Conservation (phyloP, 2,113 vertebrate genomes). For the Ciconia boyciana region DNA sequence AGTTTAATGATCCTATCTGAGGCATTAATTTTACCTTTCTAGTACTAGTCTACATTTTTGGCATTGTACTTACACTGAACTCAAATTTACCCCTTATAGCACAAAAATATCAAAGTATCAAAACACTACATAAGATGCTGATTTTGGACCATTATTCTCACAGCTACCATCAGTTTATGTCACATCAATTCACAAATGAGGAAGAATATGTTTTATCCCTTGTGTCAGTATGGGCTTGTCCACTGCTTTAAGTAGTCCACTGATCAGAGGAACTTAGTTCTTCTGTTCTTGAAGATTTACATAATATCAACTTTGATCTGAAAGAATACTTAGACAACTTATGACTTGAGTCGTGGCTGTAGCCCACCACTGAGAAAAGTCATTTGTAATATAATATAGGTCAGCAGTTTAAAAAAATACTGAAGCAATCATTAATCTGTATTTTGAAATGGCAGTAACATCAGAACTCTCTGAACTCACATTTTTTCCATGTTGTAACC, state of each 20-base stretch:
- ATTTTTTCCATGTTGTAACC: neutral
- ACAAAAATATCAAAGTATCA: neutral
- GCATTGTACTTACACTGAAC: neutral
- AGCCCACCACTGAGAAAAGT: neutral
- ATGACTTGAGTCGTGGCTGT: neutral
- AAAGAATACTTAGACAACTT: neutral
- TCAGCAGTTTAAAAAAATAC: neutral
- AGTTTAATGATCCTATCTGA: neutral
- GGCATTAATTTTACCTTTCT: neutral
- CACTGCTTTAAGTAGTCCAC: neutral
- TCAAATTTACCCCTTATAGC: neutral
- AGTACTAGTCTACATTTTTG: neutral
- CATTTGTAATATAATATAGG: neutral
- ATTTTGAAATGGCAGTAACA: neutral
- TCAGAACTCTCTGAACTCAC: neutral
- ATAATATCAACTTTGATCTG: neutral
- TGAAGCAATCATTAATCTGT: neutral
- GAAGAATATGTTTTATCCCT: neutral
- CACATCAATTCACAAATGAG: neutral
- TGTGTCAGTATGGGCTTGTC: neutral
- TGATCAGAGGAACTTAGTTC: neutral
- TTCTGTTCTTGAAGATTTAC: neutral
- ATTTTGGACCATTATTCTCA: neutral
- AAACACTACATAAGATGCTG: neutral
- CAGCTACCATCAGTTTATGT: neutral